Conservation (phyloP, 1,140 invertebrate genomes). For the Pseudomyrmex gracilis region DNA sequence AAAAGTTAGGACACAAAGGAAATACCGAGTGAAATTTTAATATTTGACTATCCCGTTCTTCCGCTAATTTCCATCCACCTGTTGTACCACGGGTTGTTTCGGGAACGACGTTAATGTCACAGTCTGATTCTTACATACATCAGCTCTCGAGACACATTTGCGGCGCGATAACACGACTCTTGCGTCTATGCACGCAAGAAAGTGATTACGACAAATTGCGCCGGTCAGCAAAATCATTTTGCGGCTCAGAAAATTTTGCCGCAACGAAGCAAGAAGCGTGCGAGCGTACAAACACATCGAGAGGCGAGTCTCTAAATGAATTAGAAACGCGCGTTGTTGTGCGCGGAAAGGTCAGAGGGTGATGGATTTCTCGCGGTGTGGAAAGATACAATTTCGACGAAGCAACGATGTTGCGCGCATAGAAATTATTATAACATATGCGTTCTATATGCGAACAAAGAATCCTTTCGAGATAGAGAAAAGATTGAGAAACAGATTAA, state of each 20-base stretch:
- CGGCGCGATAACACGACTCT: constrained; percentile 28
- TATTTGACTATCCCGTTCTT: too few relatives aligned
- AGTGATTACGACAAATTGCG: constrained; percentile 57
- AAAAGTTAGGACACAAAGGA: background rate
- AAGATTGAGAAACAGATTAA: background rate
- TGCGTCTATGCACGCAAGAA: constrained; percentile 19
- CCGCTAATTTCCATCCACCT: background rate
- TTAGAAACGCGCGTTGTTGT: constrained; percentile 48
- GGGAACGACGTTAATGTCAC: background rate
- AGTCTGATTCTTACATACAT: constrained; percentile 35
- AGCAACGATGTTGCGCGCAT: background rate
- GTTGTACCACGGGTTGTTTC: background rate
- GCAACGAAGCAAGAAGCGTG: constrained; percentile 30
- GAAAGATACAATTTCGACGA: constrained; percentile 30
- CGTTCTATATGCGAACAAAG: background rate
- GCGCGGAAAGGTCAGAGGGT: constrained; percentile 39
- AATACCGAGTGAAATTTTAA: too few relatives aligned
- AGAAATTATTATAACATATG: background rate
- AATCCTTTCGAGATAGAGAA: background rate
- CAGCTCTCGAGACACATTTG: background rate
- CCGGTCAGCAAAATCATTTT: constrained; percentile 44
- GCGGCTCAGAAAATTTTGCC: constrained; percentile 37
- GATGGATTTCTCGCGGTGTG: constrained; percentile 35
- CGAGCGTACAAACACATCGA: constrained; percentile 8
- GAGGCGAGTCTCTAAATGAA: constrained; percentile 37